Conservation (phyloP, 2,113 vertebrate genomes). For the Anolis carolinensis region DNA sequence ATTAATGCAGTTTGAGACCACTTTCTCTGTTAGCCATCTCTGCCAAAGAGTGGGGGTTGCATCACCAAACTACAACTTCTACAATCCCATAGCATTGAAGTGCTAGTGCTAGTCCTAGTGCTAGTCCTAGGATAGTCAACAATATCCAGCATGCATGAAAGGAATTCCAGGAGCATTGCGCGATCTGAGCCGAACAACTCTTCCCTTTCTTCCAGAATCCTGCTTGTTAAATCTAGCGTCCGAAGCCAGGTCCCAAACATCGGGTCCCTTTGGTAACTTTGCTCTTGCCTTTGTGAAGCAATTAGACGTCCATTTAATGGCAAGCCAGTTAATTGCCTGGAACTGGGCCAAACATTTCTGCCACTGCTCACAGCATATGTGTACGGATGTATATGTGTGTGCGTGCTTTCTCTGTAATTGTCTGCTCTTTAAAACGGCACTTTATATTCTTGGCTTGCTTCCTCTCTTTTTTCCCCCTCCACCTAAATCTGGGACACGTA, state of each 20-base stretch:
- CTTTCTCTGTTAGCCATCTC: too few relatives aligned
- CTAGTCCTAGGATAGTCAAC: too few relatives aligned
- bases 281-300: background rate
- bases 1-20: too few relatives aligned
- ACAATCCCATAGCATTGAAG: too few relatives aligned
- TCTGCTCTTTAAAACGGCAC: background rate
- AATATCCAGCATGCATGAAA: constrained; percentile 9
- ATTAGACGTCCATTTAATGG: background rate
- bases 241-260: background rate
- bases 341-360: background rate
- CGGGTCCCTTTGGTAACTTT: background rate
- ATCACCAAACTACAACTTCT: too few relatives aligned
- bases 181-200: background rate
- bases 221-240: background rate
- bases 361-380: background rate
- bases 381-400: background rate
- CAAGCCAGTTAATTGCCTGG: too few relatives aligned
- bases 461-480: background rate
- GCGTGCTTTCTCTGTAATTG: background rate
- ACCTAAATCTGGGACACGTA: too few relatives aligned
- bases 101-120: too few relatives aligned
- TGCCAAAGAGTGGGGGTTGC: too few relatives aligned
- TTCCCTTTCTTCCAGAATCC: background rate
- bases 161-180: constrained; percentile 28
- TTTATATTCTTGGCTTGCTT: background rate